Conservation (phyloP, 2,797 vertebrate species). For the Urosaurus nigricauda region DNA sequence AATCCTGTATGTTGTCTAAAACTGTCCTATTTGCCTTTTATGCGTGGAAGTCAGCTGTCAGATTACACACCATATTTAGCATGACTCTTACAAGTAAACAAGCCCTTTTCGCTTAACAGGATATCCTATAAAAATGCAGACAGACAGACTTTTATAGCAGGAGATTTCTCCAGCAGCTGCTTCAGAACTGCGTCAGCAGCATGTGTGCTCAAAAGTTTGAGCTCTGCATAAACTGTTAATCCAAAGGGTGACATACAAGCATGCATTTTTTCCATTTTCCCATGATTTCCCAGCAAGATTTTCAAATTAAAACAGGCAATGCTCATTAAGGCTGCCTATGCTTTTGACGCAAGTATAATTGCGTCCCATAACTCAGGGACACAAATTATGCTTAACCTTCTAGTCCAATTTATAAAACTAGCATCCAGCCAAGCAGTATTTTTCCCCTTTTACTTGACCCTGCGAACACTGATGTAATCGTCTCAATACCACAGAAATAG, state of each 20-base stretch:
- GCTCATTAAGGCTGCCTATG: conserved; percentile 55
- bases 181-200: conserved; percentile 3
- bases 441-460: conserved; percentile 28
- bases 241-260: conserved; percentile 47
- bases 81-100: conserved; percentile 47
- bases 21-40: conserved; percentile 35
- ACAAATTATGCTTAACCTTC: conserved; percentile 54
- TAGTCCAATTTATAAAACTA: conserved; percentile 57
- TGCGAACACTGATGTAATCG: conserved; percentile 52
- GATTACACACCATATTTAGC: conserved; percentile 45
- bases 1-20: background rate
- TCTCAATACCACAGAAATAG: conserved; percentile 56
- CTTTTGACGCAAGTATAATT: conserved; percentile 55
- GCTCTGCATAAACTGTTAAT: conserved; percentile 33
- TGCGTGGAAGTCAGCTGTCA: conserved; percentile 10
- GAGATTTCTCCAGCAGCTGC: conserved; percentile 60
- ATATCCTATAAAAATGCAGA: conserved; percentile 44
- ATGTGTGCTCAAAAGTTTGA: rapidly evolving
- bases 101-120: conserved; percentile 52
- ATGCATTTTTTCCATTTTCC: conserved; percentile 58
- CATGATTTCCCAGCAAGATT: conserved; percentile 66
- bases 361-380: too few species aligned
- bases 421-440: conserved; percentile 46
- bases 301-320: conserved; percentile 61
- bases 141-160: conserved; percentile 40